These are phyloP conservation scores for Leuctra nigra DNA, from an alignment of 2,888 invertebrate species.

Conservation along the genomic window DNA sequence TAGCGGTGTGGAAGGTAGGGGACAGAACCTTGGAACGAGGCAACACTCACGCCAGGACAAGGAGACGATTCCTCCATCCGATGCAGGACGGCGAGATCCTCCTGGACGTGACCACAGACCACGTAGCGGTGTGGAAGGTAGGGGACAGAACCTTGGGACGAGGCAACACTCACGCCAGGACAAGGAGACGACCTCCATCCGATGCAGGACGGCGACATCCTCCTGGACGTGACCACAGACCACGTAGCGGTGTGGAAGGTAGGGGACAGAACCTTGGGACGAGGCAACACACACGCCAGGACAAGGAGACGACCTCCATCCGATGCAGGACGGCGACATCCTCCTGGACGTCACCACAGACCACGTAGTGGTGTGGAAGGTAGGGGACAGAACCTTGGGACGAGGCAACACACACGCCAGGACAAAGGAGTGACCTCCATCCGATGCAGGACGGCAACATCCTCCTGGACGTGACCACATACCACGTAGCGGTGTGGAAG, in stretches of 20 bases:
- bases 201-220: constrained; percentile 53
- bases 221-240: constrained; percentile 58
- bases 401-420: too few relatives aligned
- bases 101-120: constrained; percentile 59
- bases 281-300: too few relatives aligned
- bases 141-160: too few relatives aligned
- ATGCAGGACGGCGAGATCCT: constrained; percentile 57
- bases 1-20: constrained; percentile 66
- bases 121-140: constrained; percentile 69
- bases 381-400: too few relatives aligned
- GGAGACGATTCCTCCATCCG: too few relatives aligned
- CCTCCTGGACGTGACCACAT: constrained; percentile 54
- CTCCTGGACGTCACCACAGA: constrained; percentile 58
- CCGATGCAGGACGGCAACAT: constrained; percentile 59
- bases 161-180: too few relatives aligned
- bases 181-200: constrained; percentile 63
- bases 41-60: too few relatives aligned
- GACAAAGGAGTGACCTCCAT: constrained; percentile 55
- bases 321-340: constrained; percentile 57
- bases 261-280: too few relatives aligned
- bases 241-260: constrained; percentile 70
- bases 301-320: constrained; percentile 59
- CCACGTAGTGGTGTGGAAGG: constrained; percentile 69
- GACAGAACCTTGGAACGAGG: too few relatives aligned
- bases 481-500: constrained; percentile 70